Evolutionary conservation across 1,140 invertebrate species (phyloP).

Genomic region (Chironomus striatipennis): DNA sequence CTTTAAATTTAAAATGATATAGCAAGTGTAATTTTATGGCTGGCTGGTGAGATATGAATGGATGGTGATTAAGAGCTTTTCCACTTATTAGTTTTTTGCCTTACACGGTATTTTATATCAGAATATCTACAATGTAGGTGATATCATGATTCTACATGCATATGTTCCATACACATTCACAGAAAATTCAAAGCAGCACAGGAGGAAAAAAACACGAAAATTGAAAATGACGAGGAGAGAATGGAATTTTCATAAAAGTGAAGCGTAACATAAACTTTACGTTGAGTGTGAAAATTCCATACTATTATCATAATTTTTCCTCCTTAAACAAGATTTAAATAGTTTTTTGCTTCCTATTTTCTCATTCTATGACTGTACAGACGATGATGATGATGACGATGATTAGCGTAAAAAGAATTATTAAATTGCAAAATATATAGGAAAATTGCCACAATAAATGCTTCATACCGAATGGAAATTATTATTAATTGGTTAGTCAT

Average conservation of each 20-base stretch:
- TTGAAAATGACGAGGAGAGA: background rate
- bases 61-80: slow-evolving; percentile 1
- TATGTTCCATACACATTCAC: background rate
- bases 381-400: background rate
- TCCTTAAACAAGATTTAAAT: background rate
- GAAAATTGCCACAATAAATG: background rate
- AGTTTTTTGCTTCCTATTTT: background rate
- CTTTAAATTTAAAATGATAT: background rate
- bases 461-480: background rate
- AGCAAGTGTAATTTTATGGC: background rate
- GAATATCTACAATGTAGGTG: too few species aligned
- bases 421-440: background rate
- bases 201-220: background rate
- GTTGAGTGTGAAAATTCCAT: background rate
- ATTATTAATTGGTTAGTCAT: background rate
- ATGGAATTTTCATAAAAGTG: too few species aligned
- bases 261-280: background rate
- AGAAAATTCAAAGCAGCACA: background rate
- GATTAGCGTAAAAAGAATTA: background rate
- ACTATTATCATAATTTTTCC: background rate
- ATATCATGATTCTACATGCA: background rate
- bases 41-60: background rate
- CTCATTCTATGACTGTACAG: background rate
- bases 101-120: background rate
- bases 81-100: slow-evolving; percentile 12